Evolutionary conservation across 2,888 invertebrate genomes (phyloP).

Genomic region (Calephelis perditalis): DNA sequence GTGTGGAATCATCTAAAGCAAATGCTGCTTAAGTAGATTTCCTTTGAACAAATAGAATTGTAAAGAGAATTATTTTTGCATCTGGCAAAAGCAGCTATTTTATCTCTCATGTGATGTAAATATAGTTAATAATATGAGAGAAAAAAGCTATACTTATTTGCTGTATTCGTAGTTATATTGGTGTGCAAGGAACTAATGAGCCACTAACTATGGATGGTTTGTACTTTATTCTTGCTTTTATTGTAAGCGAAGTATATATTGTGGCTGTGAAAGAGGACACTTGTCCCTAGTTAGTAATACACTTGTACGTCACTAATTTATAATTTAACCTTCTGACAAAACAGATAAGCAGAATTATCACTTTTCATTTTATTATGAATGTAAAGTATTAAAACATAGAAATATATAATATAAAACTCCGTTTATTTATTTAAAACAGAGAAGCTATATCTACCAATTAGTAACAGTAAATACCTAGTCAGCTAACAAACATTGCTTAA

Average conservation of each 20-base stretch:
- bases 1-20: not conserved
- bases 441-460: constrained; percentile 36
- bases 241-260: constrained; percentile 67
- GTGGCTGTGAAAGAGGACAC: constrained; percentile 71
- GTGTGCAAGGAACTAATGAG: constrained; percentile 52
- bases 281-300: constrained; percentile 59
- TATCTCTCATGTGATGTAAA: constrained; percentile 28
- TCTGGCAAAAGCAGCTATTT: not conserved
- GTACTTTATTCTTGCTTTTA: constrained; percentile 66
- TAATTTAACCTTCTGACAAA: constrained; percentile 36
- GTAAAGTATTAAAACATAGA: constrained; percentile 18
- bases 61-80: not conserved
- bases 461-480: constrained; percentile 53
- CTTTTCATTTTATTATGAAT: constrained; percentile 4
- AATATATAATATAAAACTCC: constrained; percentile 29
- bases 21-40: not conserved
- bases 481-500: constrained; percentile 43
- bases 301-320: constrained; percentile 71
- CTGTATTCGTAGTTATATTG: constrained; percentile 41
- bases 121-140: constrained; percentile 63
- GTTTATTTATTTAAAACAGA: constrained; percentile 42
- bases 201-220: constrained; percentile 52
- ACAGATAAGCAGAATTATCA: constrained; percentile 8
- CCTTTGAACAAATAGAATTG: not conserved
- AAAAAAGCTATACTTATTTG: constrained; percentile 38